These are phyloP conservation scores for Paramacrobiotus metropolitanus DNA, from an alignment of 1,140 invertebrate species.

Conservation along the genomic window DNA sequence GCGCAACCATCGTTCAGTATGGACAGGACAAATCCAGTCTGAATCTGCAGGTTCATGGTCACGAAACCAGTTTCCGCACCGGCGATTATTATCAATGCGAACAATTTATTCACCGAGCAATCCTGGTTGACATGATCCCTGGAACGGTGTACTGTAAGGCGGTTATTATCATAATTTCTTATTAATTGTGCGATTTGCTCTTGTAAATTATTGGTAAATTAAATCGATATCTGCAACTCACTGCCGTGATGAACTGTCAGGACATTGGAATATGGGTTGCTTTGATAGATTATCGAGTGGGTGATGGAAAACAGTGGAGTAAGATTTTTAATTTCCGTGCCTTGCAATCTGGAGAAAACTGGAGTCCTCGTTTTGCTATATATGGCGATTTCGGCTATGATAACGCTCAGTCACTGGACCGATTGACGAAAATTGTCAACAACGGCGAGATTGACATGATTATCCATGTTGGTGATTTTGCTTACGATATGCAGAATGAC, in stretches of 20 bases:
- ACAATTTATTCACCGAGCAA: conserved; percentile 58
- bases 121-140: conserved; percentile 31
- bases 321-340: conserved; percentile 47
- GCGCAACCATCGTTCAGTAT: conserved; percentile 49
- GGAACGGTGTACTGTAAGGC: conserved; percentile 37
- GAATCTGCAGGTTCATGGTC: conserved; percentile 29
- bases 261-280: too few relatives aligned
- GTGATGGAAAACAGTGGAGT: conserved; percentile 53
- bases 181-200: too few relatives aligned
- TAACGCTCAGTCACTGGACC: conserved; percentile 51
- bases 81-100: conserved; percentile 37
- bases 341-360: conserved; percentile 32
- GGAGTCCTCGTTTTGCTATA: conserved; percentile 53
- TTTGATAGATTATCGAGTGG: conserved; percentile 36
- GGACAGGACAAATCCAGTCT: conserved; percentile 27
- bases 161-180: too few relatives aligned
- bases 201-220: too few relatives aligned
- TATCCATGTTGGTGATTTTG: conserved; percentile 82
- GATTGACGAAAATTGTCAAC: conserved; percentile 54
- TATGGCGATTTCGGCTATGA: conserved; percentile 76
- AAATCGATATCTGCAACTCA: too few relatives aligned
- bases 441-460: conserved; percentile 56
- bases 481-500: conserved; percentile 60
- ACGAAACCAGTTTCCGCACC: conserved; percentile 43
- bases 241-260: too few relatives aligned